phyloP scores from a whole-genome alignment of 2,797 vertebrate genomes.

The Darevskia mixta region DNA sequence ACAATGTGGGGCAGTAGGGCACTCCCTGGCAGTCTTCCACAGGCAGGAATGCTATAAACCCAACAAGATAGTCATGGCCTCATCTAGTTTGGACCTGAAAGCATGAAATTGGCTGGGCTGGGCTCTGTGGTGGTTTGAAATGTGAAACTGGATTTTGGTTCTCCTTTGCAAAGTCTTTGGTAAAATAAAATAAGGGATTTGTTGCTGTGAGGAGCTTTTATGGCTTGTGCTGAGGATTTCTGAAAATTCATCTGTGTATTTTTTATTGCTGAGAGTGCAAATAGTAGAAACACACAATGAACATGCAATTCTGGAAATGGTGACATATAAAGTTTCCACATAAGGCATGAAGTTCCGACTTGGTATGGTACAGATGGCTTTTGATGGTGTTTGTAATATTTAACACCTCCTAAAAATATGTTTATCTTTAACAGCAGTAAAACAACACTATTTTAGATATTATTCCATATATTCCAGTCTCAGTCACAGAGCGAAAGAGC shows the following conservation, averaged over 20 bases:
- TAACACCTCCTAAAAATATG: constrained; percentile 48
- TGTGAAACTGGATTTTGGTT: no score
- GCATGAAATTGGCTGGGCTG: not conserved
- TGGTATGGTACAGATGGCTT: constrained; percentile 48
- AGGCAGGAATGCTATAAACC: not conserved
- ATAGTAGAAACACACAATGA: constrained; percentile 12
- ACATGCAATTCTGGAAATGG: constrained; percentile 8
- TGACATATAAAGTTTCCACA: not conserved
- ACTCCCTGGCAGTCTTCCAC: no score
- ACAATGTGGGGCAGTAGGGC: no score
- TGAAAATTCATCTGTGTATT: constrained; percentile 16
- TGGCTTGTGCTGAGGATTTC: not conserved
- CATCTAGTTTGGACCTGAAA: not conserved
- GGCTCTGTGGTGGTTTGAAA: not conserved
- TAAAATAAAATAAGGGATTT: not conserved
- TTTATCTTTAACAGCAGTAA: constrained; percentile 38
- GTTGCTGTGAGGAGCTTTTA: not conserved
- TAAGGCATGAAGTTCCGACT: constrained; percentile 34
- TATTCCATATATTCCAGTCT: no score
- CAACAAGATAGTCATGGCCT: no score
- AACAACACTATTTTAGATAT: constrained; percentile 27
- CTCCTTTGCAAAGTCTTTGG: no score
- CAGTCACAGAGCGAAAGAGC: no score
- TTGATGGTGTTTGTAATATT: constrained; percentile 54
- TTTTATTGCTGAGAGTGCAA: constrained; percentile 2